These are phyloP conservation scores for Acleris cristana DNA, from an alignment of 2,888 invertebrate species.

Conservation along the genomic window DNA sequence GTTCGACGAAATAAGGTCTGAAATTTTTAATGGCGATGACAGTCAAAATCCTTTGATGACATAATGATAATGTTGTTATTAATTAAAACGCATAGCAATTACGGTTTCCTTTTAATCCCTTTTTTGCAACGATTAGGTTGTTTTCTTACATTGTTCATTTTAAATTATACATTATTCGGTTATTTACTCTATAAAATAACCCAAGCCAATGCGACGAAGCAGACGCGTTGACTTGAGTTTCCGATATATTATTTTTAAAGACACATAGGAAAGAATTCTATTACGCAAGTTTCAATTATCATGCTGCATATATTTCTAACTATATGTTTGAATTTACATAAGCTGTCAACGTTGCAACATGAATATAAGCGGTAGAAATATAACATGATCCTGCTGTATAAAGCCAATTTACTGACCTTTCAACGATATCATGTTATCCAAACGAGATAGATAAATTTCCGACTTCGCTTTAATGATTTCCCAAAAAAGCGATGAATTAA, in stretches of 20 bases:
- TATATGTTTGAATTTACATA: constrained; percentile 30
- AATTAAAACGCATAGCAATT: constrained; percentile 44
- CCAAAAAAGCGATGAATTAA: too few relatives aligned
- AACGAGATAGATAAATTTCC: too few relatives aligned
- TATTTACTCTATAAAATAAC: constrained; percentile 57
- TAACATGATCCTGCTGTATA: constrained; percentile 2
- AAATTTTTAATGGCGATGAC: too few relatives aligned
- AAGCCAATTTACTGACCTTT: constrained; percentile 11
- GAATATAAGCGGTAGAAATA: constrained; percentile 25
- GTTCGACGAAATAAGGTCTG: too few relatives aligned
- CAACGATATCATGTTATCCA: neutral
- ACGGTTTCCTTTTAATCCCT: constrained; percentile 63
- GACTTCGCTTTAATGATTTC: too few relatives aligned
- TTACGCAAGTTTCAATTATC: constrained; percentile 52
- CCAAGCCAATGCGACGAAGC: constrained; percentile 38
- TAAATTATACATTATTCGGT: constrained; percentile 57
- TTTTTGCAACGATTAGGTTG: constrained; percentile 73
- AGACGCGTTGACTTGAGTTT: constrained; percentile 11
- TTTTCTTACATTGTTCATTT: constrained; percentile 69
- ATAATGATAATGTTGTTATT: constrained; percentile 5
- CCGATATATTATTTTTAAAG: constrained; percentile 41
- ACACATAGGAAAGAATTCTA: constrained; percentile 59
- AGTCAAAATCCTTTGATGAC: too few relatives aligned
- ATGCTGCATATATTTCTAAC: constrained; percentile 49
- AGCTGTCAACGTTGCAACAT: constrained; percentile 31